Percentiles rank a stretch among this genome's conserved stretches.
Conservation (phyloP, 2,888 invertebrate species). For the Trichopria drosophilae region DNA sequence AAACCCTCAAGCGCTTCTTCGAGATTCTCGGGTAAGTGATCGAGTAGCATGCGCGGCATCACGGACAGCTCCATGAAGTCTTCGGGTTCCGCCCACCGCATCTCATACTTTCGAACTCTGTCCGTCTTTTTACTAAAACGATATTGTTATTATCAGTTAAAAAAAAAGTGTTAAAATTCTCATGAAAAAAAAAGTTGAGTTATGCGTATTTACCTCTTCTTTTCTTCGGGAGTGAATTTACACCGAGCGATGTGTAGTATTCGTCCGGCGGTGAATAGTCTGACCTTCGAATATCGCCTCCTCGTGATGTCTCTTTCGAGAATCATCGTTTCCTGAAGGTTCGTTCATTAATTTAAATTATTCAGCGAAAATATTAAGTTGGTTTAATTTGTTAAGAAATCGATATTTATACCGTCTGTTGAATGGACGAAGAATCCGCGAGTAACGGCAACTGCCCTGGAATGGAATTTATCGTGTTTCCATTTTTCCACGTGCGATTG, state of each 20-base stretch:
- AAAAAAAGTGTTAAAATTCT: neutral
- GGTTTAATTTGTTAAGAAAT: constrained; percentile 4
- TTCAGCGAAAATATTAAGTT: neutral
- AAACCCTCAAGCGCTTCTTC: constrained; percentile 70
- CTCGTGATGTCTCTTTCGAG: constrained; percentile 69
- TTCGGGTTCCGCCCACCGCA: constrained; percentile 79
- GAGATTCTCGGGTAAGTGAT: constrained; percentile 83
- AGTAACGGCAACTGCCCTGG: constrained; percentile 61
- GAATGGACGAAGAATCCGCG: constrained; percentile 53
- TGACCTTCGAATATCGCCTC: constrained; percentile 70
- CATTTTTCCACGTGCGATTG: constrained; percentile 73
- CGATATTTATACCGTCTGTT: constrained; percentile 61
- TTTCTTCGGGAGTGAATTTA: constrained; percentile 64
- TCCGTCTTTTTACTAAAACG: constrained; percentile 44
- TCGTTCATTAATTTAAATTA: neutral
- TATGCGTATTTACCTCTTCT: constrained; percentile 30
- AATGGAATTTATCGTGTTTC: constrained; percentile 54
- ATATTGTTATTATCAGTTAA: neutral
- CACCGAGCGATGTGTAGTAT: constrained; percentile 77
- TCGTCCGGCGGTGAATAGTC: constrained; percentile 77
- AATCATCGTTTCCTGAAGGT: constrained; percentile 65
- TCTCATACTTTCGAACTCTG: constrained; percentile 66
- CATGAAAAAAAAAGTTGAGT: neutral
- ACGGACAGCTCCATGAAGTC: constrained; percentile 81
- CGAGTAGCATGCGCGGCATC: constrained; percentile 82